A percentile compares a stretch with the other conserved stretches of the same genome.
phyloP scores from a whole-genome alignment of 2,888 invertebrate species.

The Alviniconcha strummeri region DNA sequence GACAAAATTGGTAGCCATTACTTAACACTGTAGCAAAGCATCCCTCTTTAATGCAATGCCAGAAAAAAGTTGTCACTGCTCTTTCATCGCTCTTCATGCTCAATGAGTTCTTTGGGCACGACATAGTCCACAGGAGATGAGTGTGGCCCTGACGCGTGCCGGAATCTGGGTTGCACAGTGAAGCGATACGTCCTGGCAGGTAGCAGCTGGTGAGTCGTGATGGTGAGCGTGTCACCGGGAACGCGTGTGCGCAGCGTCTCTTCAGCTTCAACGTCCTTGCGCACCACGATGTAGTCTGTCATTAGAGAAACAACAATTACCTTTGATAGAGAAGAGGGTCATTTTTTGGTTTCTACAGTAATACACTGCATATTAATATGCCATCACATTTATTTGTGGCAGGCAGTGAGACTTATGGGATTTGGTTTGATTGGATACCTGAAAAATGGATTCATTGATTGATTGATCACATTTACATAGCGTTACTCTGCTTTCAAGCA shows the following conservation, averaged over 20 bases:
- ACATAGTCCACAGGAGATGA: constrained; percentile 30
- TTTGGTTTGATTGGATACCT: no score
- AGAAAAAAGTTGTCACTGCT: not conserved
- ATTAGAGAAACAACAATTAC: not conserved
- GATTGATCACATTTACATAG: no score
- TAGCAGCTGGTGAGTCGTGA: constrained; percentile 18
- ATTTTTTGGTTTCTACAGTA: no score
- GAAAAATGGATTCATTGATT: no score
- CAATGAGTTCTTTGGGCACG: constrained; percentile 36
- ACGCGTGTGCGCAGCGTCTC: constrained; percentile 9
- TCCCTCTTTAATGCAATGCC: no score
- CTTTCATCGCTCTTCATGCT: not conserved
- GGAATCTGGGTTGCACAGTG: constrained; percentile 37
- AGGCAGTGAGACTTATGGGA: no score
- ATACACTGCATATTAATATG: no score
- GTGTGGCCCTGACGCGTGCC: constrained; percentile 31
- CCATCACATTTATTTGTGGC: no score
- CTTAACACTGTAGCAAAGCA: no score
- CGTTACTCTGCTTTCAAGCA: no score
- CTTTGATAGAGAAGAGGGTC: no score
- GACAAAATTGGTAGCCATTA: no score
- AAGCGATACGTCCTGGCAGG: constrained; percentile 35
- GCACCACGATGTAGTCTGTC: constrained; percentile 14
- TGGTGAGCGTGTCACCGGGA: constrained; percentile 22
- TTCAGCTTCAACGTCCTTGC: constrained; percentile 12